phyloP scores from a whole-genome alignment of 1,140 invertebrate genomes.

The Lepidurus packardi region DNA sequence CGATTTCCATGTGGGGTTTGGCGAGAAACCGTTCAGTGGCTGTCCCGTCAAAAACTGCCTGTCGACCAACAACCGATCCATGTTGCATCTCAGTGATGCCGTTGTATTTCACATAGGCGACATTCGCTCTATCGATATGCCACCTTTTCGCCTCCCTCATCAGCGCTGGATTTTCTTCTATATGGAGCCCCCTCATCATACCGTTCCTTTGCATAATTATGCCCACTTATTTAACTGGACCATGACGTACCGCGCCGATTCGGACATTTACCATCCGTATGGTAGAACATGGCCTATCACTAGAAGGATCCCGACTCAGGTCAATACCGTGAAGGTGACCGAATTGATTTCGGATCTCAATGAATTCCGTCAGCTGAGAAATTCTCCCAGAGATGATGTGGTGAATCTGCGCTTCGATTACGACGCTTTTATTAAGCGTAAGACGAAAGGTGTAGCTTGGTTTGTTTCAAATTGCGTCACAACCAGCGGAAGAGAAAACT shows the following conservation, averaged over 20 bases:
- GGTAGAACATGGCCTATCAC: slow-evolving; percentile 36
- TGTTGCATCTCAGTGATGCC: slow-evolving; percentile 36
- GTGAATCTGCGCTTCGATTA: background rate
- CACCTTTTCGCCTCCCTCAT: slow-evolving; percentile 33
- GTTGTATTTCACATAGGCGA: slow-evolving; percentile 39
- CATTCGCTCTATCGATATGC: slow-evolving; percentile 35
- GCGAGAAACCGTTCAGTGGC: slow-evolving; percentile 24
- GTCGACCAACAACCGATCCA: slow-evolving; percentile 13
- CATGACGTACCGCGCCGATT: slow-evolving; percentile 45
- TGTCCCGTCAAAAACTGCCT: slow-evolving; percentile 23
- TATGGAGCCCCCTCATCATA: slow-evolving; percentile 37
- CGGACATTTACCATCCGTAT: slow-evolving; percentile 44
- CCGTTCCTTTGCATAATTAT: slow-evolving; percentile 14
- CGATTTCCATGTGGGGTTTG: slow-evolving; percentile 29
- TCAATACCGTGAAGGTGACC: background rate
- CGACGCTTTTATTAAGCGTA: background rate
- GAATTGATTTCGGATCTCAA: background rate
- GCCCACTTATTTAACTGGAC: slow-evolving; percentile 47
- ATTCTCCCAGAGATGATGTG: background rate
- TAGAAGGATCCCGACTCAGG: background rate
- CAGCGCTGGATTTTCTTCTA: slow-evolving; percentile 39
- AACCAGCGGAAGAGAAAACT: slow-evolving; percentile 45
- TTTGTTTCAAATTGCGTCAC: slow-evolving; percentile 52
- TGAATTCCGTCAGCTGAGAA: background rate
- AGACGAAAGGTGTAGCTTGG: slow-evolving; percentile 45